phyloP scores from a whole-genome alignment of 2,888 invertebrate species.

The Trichogramma dendrolimi region DNA sequence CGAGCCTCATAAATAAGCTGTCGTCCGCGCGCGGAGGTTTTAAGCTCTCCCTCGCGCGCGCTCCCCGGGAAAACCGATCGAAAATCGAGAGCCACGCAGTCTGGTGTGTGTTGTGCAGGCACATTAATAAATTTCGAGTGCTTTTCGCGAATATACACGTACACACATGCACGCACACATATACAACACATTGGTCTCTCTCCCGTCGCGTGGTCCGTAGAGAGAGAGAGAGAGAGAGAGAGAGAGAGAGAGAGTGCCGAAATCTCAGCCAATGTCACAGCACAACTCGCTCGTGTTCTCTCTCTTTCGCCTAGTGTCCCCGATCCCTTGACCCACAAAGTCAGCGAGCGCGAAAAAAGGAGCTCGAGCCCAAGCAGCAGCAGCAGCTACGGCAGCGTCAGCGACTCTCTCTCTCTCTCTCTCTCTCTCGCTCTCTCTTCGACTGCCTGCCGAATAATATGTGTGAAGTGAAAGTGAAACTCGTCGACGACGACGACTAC shows the following conservation, averaged over 20 bases:
- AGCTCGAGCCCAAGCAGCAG: conserved; percentile 1
- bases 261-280: too few species aligned
- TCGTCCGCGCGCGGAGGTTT: too few species aligned
- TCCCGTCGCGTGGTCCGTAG: too few species aligned
- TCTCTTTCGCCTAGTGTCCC: conserved; percentile 3
- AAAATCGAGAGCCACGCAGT: too few species aligned
- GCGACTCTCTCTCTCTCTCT: neutral
- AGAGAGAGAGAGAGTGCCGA: too few species aligned
- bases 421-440: neutral
- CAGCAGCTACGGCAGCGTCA: neutral
- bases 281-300: neutral
- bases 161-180: neutral
- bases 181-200: neutral
- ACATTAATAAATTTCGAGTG: conserved; percentile 18
- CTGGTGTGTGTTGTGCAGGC: neutral
- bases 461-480: too few species aligned
- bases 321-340: conserved; percentile 29
- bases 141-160: neutral
- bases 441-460: too few species aligned
- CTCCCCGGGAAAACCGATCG: too few species aligned
- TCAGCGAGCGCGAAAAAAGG: conserved; percentile 24
- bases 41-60: too few species aligned
- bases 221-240: too few species aligned
- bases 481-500: too few species aligned
- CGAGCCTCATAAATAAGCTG: too few species aligned